A percentile compares a stretch with the other conserved stretches of the same genome.
phyloP scores from a whole-genome alignment of 2,888 invertebrate species.

The Philaethria dido region DNA sequence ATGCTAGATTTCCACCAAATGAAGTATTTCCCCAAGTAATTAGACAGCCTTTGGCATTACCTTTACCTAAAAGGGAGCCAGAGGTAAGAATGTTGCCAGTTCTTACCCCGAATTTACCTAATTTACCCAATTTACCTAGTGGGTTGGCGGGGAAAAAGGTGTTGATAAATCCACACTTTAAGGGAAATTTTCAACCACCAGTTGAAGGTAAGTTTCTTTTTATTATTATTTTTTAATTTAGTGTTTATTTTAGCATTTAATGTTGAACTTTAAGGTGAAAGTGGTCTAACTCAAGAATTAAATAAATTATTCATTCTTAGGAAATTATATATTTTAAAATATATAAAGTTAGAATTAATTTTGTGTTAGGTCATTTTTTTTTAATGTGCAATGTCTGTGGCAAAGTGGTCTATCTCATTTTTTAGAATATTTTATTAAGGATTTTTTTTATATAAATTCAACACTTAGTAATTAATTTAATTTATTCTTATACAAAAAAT shows the following conservation, averaged over 20 bases:
- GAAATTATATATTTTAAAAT: too few relatives aligned
- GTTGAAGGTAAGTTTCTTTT: conserved; percentile 68
- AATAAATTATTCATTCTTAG: too few relatives aligned
- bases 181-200: conserved; percentile 83
- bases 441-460: too few relatives aligned
- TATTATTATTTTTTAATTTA: neutral
- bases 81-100: conserved; percentile 76
- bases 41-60: conserved; percentile 58
- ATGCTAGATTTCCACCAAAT: conserved; percentile 57
- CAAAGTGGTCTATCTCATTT: conserved; percentile 22
- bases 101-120: conserved; percentile 55
- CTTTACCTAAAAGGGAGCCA: conserved; percentile 55
- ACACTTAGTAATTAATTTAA: too few relatives aligned
- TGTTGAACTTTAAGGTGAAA: too few relatives aligned
- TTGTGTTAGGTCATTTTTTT: neutral
- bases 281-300: too few relatives aligned
- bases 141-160: conserved; percentile 84
- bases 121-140: conserved; percentile 55
- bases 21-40: conserved; percentile 68
- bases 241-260: neutral
- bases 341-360: too few relatives aligned
- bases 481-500: too few relatives aligned
- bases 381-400: neutral
- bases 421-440: neutral
- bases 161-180: conserved; percentile 87